A percentile compares a stretch with the other conserved stretches of the same genome.
Evolutionary conservation across 2,113 vertebrate species (phyloP).

Genomic region (Pseudorectes ferrugineus): DNA sequence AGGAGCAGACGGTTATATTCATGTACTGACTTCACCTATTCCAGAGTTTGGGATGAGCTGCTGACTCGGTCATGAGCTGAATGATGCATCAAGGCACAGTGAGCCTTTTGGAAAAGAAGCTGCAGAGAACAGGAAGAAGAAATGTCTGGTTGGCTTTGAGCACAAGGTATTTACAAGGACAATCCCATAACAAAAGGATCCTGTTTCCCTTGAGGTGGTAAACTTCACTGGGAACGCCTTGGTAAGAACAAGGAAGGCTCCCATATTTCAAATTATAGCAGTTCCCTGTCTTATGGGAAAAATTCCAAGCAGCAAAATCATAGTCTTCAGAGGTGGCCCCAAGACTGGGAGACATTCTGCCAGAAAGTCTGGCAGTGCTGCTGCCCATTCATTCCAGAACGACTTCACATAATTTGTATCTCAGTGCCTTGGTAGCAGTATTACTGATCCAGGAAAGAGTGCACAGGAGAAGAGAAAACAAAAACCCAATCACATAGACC

Average conservation of each 20-base stretch:
- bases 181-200: background rate
- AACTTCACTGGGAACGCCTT: background rate
- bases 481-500: background rate
- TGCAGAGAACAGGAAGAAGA: background rate
- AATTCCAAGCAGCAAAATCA: background rate
- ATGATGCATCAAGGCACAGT: background rate
- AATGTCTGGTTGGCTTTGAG: background rate
- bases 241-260: background rate
- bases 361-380: background rate
- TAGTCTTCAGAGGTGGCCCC: background rate
- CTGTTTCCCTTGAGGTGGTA: background rate
- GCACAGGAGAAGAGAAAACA: background rate
- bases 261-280: background rate
- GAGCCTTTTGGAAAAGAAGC: background rate
- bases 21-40: background rate
- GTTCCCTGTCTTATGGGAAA: background rate
- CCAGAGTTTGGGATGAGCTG: background rate
- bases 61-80: background rate
- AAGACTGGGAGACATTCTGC: background rate
- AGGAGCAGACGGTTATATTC: background rate
- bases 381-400: background rate
- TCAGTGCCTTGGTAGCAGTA: background rate
- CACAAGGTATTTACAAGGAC: background rate
- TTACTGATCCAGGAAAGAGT: background rate
- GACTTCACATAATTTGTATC: background rate